phyloP scores from a whole-genome alignment of 2,797 vertebrate genomes.

The Nyctibius grandis region DNA sequence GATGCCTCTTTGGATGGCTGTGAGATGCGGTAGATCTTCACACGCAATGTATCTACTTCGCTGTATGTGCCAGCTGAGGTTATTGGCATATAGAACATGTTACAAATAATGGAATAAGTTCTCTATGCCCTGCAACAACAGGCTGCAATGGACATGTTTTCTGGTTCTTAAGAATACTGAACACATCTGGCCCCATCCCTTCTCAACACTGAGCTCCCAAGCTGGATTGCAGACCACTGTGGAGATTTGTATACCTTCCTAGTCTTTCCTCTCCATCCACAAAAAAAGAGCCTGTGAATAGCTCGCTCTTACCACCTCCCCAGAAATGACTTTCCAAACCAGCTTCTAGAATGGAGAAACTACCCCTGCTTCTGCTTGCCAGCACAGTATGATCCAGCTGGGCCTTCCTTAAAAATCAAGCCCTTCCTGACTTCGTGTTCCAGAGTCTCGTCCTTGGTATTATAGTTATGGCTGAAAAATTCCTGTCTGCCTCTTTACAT shows the following conservation, averaged over 20 bases:
- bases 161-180: slow-evolving; percentile 67
- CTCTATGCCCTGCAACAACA: slow-evolving; percentile 68
- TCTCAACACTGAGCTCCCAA: slow-evolving; percentile 47
- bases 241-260: slow-evolving; percentile 24
- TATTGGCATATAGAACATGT: slow-evolving; percentile 57
- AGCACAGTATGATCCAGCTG: slow-evolving; percentile 40
- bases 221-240: slow-evolving; percentile 65
- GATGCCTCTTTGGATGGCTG: slow-evolving; percentile 64
- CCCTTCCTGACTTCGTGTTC: slow-evolving; percentile 63
- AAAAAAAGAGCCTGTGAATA: slow-evolving; percentile 13
- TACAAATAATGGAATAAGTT: slow-evolving; percentile 69
- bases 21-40: slow-evolving; percentile 36
- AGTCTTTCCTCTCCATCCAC: slow-evolving; percentile 7
- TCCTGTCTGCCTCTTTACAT: slow-evolving; percentile 49
- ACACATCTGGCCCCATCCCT: slow-evolving; percentile 55
- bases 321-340: slow-evolving; percentile 32
- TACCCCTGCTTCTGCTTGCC: background rate
- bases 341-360: slow-evolving; percentile 59
- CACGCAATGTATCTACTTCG: background rate
- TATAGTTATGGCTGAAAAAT: slow-evolving; percentile 20
- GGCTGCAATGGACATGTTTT: slow-evolving; percentile 69
- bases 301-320: background rate
- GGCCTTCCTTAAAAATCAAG: slow-evolving; percentile 51
- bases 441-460: slow-evolving; percentile 57
- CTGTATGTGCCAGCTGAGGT: slow-evolving; percentile 41